phyloP scores from a whole-genome alignment of 2,113 vertebrate genomes.

The Empidonax alnorum region DNA sequence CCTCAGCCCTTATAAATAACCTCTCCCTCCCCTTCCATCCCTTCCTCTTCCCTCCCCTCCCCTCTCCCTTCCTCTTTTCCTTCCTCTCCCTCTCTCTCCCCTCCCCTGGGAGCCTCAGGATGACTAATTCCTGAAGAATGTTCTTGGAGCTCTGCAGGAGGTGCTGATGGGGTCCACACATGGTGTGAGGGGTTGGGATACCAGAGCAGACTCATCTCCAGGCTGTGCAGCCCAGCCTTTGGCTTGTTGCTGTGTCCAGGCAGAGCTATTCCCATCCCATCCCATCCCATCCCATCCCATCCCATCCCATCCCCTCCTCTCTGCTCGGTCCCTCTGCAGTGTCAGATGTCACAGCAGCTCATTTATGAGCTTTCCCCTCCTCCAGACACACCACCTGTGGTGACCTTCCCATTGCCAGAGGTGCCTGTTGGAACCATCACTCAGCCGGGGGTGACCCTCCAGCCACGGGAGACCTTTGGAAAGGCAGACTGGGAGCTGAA shows the following conservation, averaged over 20 bases:
- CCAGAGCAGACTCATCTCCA: not conserved
- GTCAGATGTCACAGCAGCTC: not conserved
- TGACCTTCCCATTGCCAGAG: fast-evolving
- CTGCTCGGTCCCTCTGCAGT: not conserved
- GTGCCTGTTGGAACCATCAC: not conserved
- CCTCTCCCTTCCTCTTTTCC: no score
- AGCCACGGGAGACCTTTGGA: not conserved
- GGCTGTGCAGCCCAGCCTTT: not conserved
- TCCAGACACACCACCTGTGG: not conserved
- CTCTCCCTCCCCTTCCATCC: not conserved
- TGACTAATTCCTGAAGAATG: not conserved
- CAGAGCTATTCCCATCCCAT: not conserved
- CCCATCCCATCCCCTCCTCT: not conserved
- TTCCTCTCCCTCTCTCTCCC: no score
- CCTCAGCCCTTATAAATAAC: conserved; percentile 45
- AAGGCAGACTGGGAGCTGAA: not conserved
- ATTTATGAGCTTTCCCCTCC: not conserved
- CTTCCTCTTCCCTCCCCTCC: not conserved
- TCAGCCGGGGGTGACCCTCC: not conserved
- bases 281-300: no score
- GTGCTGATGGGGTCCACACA: not conserved
- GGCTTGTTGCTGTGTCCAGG: not conserved
- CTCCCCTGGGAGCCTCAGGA: not conserved
- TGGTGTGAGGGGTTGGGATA: not conserved
- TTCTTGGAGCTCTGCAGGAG: not conserved